Evolutionary conservation across 1,140 invertebrate genomes (phyloP), one percentile per base, ranked within the genome.

Genomic region (Drosophila nigromelanica): DNA sequence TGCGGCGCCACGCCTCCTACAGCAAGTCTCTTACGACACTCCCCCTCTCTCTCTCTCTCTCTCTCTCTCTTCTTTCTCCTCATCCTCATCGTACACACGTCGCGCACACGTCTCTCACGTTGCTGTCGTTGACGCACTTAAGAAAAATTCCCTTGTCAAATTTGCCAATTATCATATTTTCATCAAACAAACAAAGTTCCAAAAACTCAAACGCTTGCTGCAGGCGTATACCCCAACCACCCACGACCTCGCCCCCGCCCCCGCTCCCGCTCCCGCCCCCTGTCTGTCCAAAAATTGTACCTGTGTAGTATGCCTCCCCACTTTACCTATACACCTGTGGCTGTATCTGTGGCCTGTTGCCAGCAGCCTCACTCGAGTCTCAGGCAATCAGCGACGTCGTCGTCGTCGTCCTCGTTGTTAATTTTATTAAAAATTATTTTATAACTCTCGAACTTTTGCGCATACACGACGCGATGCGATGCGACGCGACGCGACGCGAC

Each of bases 91-190:
- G n/a, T 35, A 35, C 39, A 33, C 33, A 33, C 50, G 14, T 18
- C 11, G n/a, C 74, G 42, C 45, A 62, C 64, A 61, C 43, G 61
- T 66, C 47, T 37, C 51, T 40, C 63, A 56, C 30, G 42, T n/a
- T 39, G 62, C 52, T 72, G 69, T 64, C 69, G 72, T 83, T 77
- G 72, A 80, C 81, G 86, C 85, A 80, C 76, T 89, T 83, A 87
- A 90, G 82, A 90, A 91, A 91, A 91, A 91, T 91, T 91, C 89
- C 85, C 81, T 83, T 89, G 85, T 91, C 89, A 91, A 91, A 91
- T 91, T 90, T 91, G 90, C 89, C 90, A 91, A 91, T 91, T 91
- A 91, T 91, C 90, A 91, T 91, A 91, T 91, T 91, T 91, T 89
- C 90, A 87, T 90, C 89, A 91, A 89, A 90, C 80, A 90, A 90